Evolutionary conservation across 2,797 vertebrate genomes (phyloP).

Genomic region (Phataginus tetradactyla): DNA sequence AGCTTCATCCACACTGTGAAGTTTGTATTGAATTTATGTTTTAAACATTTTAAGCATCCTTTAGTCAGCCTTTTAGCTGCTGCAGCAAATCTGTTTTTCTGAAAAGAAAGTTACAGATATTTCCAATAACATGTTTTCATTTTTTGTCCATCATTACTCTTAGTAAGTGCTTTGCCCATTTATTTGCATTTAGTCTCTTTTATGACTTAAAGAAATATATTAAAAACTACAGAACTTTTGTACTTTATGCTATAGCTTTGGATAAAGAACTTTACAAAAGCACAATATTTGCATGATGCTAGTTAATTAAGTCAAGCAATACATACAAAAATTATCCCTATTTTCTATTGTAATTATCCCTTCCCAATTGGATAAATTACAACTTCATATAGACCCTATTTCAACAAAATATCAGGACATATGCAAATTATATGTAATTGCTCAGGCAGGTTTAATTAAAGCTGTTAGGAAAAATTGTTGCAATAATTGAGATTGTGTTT

Average conservation of each 20-base stretch:
- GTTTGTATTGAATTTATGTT: background rate
- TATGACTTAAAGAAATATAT: background rate
- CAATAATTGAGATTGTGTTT: conserved; percentile 34
- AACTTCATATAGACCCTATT: background rate
- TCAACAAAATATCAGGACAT: conserved; percentile 43
- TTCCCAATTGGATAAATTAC: background rate
- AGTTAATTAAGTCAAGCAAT: background rate
- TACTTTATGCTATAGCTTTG: background rate
- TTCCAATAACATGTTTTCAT: background rate
- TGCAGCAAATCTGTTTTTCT: background rate
- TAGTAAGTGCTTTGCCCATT: background rate
- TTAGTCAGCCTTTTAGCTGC: background rate
- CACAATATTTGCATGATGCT: background rate
- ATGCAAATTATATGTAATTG: conserved; percentile 33
- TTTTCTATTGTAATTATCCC: background rate
- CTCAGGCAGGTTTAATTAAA: conserved; percentile 63
- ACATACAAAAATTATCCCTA: background rate
- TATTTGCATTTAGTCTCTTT: background rate
- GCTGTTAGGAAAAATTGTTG: conserved; percentile 10
- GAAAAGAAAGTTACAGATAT: background rate
- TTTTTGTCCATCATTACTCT: background rate
- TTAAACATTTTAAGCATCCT: background rate
- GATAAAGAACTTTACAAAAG: conserved; percentile 5
- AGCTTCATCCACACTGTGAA: background rate
- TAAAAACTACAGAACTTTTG: background rate